A percentile compares a stretch with the other conserved stretches of the same genome.
Evolutionary conservation across 2,113 vertebrate genomes (phyloP).

Genomic region (Epinephelus fuscoguttatus): DNA sequence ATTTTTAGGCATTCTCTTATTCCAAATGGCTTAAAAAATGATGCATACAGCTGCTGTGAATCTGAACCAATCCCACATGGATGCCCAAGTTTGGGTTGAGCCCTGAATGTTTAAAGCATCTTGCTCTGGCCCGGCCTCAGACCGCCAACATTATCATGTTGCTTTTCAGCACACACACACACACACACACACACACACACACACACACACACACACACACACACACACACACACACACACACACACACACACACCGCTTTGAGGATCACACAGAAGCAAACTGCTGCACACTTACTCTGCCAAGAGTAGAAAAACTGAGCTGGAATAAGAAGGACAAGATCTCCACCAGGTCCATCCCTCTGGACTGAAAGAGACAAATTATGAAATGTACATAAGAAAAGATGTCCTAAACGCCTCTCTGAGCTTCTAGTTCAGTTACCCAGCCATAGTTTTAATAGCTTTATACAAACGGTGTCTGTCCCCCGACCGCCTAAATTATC

Average conservation of each 20-base stretch:
- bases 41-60: too few relatives aligned
- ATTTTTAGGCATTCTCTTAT: too few relatives aligned
- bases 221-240: background rate
- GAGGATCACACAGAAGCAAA: background rate
- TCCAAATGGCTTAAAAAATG: too few relatives aligned
- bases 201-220: too few relatives aligned
- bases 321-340: slow-evolving; percentile 95
- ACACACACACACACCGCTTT: background rate
- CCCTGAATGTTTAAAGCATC: too few relatives aligned
- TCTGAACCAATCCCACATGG: too few relatives aligned
- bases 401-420: background rate
- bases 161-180: background rate
- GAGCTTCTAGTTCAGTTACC: too few relatives aligned
- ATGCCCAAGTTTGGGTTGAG: too few relatives aligned
- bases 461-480: too few relatives aligned
- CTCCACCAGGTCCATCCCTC: slow-evolving; percentile 95
- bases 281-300: slow-evolving; percentile 86
- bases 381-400: background rate
- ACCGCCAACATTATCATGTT: background rate
- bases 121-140: too few relatives aligned
- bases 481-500: too few relatives aligned
- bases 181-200: background rate
- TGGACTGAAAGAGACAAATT: slow-evolving; percentile 80
- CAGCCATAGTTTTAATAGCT: too few relatives aligned
- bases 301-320: slow-evolving; percentile 94